Base-by-base conservation (phyloP, 2,888 invertebrate species). In the Eulithis testata region DNA sequence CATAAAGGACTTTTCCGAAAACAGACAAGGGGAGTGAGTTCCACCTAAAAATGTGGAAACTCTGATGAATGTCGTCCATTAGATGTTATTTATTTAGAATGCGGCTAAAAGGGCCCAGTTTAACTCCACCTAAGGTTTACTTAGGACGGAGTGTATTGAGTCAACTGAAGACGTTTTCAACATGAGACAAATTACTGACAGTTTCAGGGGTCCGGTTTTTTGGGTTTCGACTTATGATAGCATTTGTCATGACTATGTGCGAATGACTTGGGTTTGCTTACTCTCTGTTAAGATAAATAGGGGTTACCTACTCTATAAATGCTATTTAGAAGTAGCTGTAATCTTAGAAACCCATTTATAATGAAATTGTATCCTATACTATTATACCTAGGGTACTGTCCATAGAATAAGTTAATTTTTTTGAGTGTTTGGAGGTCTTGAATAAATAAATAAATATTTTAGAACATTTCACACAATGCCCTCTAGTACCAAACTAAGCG, bases 81-180 rank as follows among this genome's bases (percentile, higher is more conserved):
- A 93, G 93, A 91, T 88, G 93, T 93, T 93, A 93, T 93, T 93
- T 93, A 93, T 93, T 93, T 93, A 93, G 93, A 92, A 88, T 91
- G 93, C 87, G 93, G 91, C 90, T 89, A 87, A 87, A 86, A 91
- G 91, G 91, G 91, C 89, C 90, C 79, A 84, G 88, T 87, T 92
- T 89, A 91, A 91, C 89, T 91, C 88, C 83, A 84, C 89, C 89
- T 87, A 88, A 87, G 90, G 91, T 93, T 93, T 93, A 89, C 91
- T 92, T 92, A 92, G 92, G 93, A 91, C 90, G 77, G 79, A 83
- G 83, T 88, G 84, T 91, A 92, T 91, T 90, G 90, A 91, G 92
- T 93, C 91, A 90, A 85, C 85, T 86, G 86, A 86, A 88, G 89
- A 91, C 88, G 87, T 88, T 89, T 87, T 85, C 87, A 84, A 83